A percentile compares a stretch with the other conserved stretches of the same genome.
These are phyloP conservation scores for Rhodophaea formosa DNA, from an alignment of 2,888 invertebrate genomes.

Conservation along the genomic window DNA sequence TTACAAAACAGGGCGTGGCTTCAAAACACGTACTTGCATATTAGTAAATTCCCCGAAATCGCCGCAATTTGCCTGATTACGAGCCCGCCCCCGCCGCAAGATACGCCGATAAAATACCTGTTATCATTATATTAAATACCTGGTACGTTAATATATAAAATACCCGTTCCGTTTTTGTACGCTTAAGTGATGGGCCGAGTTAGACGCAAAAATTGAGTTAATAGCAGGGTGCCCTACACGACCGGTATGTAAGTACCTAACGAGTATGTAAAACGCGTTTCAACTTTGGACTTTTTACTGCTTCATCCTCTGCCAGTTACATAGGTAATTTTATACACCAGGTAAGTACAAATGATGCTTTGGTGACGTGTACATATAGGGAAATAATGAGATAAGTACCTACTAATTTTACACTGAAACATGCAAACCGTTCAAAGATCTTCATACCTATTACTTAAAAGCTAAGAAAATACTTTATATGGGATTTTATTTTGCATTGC, in stretches of 20 bases:
- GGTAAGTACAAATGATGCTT: too few species aligned
- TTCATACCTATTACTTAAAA: too few species aligned
- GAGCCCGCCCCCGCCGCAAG: constrained; percentile 35
- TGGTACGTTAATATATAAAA: background rate
- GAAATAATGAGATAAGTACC: too few species aligned
- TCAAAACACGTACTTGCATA: constrained; percentile 33
- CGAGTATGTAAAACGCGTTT: background rate
- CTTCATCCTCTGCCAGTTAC: too few species aligned
- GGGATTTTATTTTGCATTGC: too few species aligned
- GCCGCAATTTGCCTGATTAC: constrained; percentile 52
- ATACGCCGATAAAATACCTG: constrained; percentile 34
- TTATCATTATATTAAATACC: constrained; percentile 5
- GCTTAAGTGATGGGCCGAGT: constrained; percentile 4
- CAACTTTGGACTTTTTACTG: too few species aligned
- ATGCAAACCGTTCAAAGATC: too few species aligned
- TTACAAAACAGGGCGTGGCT: background rate
- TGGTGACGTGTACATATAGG: too few species aligned
- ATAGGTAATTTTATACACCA: too few species aligned
- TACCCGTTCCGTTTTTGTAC: background rate
- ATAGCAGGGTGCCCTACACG: background rate
- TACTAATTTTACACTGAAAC: too few species aligned
- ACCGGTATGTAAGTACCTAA: background rate
- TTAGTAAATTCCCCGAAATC: constrained; percentile 51
- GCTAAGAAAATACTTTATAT: too few species aligned
- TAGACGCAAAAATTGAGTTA: constrained; percentile 18